Percentiles rank a stretch among this genome's conserved stretches.
Evolutionary conservation across 2,113 vertebrate species (phyloP).

Genomic region (Ceyx melanurus): DNA sequence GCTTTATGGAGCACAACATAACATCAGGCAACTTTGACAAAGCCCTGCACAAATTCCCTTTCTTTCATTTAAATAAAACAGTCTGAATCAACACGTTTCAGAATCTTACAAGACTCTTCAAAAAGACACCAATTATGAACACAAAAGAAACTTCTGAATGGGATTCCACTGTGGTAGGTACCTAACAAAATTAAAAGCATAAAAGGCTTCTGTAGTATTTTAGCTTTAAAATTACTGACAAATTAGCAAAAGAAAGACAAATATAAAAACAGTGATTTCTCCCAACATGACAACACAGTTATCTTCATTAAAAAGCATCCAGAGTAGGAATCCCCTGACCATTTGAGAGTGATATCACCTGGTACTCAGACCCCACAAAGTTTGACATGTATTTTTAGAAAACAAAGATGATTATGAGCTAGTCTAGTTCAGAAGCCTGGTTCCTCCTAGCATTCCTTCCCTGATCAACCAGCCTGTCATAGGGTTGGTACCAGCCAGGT

Average conservation of each 20-base stretch:
- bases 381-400: neutral
- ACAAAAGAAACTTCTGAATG: neutral
- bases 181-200: neutral
- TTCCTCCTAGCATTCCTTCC: neutral
- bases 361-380: neutral
- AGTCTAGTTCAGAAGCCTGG: neutral
- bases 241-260: neutral
- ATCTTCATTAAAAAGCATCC: neutral
- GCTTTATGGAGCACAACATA: neutral
- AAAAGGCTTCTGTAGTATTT: neutral
- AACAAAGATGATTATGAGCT: neutral
- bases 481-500: neutral
- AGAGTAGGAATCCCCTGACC: neutral
- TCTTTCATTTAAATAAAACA: conserved; percentile 48
- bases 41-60: neutral
- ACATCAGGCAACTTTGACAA: neutral
- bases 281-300: neutral
- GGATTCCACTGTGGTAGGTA: neutral
- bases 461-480: neutral
- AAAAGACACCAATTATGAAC: conserved; percentile 33
- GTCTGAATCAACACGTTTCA: conserved; percentile 32
- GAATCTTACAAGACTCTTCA: conserved; percentile 35
- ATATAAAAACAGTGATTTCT: neutral
- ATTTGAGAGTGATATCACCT: neutral
- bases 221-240: neutral